Conservation (phyloP, 2,113 vertebrate species). For the Canis aureus region DNA sequence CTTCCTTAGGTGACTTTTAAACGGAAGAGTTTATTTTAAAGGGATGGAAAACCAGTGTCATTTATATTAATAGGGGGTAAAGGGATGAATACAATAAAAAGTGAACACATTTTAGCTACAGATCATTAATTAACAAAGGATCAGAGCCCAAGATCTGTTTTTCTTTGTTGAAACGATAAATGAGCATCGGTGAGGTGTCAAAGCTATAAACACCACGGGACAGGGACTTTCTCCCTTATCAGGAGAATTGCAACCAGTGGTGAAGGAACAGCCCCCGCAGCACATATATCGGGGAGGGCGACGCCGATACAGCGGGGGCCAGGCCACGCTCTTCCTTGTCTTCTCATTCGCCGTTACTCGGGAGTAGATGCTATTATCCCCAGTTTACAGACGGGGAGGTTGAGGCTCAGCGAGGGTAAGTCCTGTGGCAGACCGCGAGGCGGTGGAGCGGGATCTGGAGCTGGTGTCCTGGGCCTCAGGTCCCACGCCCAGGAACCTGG, state of each 20-base stretch:
- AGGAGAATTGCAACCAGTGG: accelerated
- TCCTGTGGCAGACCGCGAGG: accelerated
- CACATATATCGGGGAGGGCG: accelerated
- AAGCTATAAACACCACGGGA: accelerated
- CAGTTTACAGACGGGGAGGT: background rate
- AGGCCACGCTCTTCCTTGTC: accelerated
- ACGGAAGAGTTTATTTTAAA: background rate
- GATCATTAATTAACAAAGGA: background rate
- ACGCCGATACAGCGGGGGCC: accelerated
- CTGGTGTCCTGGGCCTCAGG: accelerated
- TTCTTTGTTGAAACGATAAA: background rate
- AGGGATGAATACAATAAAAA: background rate
- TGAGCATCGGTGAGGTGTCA: background rate
- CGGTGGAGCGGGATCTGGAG: background rate
- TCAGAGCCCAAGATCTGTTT: background rate
- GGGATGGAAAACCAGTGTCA: background rate
- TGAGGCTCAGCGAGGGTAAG: background rate
- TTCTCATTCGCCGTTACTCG: background rate
- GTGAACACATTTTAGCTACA: accelerated
- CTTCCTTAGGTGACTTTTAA: background rate
- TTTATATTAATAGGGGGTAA: background rate
- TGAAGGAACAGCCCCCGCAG: accelerated
- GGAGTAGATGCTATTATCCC: accelerated
- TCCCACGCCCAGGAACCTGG: accelerated
- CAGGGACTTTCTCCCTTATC: background rate